Evolutionary conservation across 2,797 vertebrate species (phyloP).

Genomic region (Zalophus californianus): DNA sequence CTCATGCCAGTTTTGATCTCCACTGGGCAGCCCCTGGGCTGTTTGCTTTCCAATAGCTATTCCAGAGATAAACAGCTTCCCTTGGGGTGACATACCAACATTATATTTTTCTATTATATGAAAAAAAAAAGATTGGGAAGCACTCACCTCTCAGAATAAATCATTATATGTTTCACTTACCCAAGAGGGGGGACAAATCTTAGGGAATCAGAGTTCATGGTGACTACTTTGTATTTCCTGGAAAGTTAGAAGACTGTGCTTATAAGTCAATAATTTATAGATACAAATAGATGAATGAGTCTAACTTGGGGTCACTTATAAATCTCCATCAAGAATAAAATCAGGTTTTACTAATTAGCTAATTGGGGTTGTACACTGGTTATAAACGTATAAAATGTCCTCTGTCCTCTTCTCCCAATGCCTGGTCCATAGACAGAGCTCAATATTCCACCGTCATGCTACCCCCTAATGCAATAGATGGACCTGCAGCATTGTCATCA

Average conservation of each 20-base stretch:
- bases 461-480: neutral
- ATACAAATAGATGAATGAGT: neutral
- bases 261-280: neutral
- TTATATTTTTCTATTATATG: neutral
- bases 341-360: neutral
- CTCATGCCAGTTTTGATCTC: neutral
- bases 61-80: neutral
- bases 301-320: neutral
- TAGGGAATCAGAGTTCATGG: neutral
- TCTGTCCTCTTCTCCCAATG: neutral
- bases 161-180: slow-evolving; percentile 14
- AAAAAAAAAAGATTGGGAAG: neutral
- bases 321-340: slow-evolving; percentile 17
- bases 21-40: neutral
- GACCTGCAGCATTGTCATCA: neutral
- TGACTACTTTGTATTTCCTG: neutral
- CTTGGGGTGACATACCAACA: neutral
- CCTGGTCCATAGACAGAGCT: neutral
- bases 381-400: neutral
- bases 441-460: neutral
- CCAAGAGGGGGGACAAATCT: neutral
- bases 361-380: neutral
- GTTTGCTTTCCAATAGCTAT: neutral
- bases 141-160: neutral
- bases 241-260: neutral